Evolutionary conservation across 2,797 vertebrate genomes (phyloP), one percentile per base, ranked within the genome.

Genomic region (Pogonophryne albipinna): DNA sequence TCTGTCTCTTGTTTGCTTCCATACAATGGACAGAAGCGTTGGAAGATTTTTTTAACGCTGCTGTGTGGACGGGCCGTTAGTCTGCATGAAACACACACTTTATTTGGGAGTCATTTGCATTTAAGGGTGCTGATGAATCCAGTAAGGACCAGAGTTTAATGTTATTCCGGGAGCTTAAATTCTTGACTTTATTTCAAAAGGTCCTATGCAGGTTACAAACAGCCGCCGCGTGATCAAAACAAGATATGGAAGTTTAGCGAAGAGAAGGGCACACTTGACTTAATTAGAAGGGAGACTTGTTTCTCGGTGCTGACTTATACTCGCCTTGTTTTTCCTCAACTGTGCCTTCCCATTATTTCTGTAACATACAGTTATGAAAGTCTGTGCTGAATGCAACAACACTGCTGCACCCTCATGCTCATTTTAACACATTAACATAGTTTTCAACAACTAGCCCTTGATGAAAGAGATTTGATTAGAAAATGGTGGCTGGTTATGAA

Each of bases 211-310:
- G 71, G 84, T 86, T 90, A 91, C 74, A 31, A 49, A 75, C 80
- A 86, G 90, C 83, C 74, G 57, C 80, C 16, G 53, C 3, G 9
- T 31, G 76, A 90, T 93, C 83, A 87, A 83, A 91, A 87, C 80
- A 84, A 88, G 80, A 93, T 88, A 87, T 87, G 79, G 86, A 91
- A 91, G 89, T 92, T 80, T 85, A 79, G 88, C 81, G 78, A 80
- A 84, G 83, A 90, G 87, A 87, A 87, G 82, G 83, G 79, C 76
- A 87, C 85, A 72, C 83, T 87, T 92, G 91, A 94, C 93, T 94
- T 84, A 87, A 94, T 95, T 94, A 92, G 78, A 47, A 71, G 83
- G 73, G 68, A 86, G 78, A 78, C 82, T 85, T 82, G 88, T 68
- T 61, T 66, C 51, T 79, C 17, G 60, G 47, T 66, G 59, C 71